phyloP scores from a whole-genome alignment of 2,797 vertebrate species.

The Rhodeus uyekii region DNA sequence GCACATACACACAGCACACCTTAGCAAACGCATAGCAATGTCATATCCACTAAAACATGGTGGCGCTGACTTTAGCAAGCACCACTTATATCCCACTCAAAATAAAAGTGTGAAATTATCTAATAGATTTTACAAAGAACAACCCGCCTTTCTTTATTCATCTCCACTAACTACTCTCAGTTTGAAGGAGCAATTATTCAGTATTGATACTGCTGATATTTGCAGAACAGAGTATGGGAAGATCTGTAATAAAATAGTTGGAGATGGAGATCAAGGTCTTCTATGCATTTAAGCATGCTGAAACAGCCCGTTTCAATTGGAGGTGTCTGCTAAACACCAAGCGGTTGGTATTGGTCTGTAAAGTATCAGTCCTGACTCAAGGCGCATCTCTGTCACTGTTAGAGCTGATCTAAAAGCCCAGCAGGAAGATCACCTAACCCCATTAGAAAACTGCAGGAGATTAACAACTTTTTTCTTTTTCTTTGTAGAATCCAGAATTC shows the following conservation, averaged over 20 bases:
- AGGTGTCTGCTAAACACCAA: slow-evolving; percentile 25
- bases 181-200: slow-evolving; percentile 44
- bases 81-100: neutral
- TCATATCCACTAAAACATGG: no score
- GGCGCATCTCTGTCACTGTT: slow-evolving; percentile 15
- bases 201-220: slow-evolving; percentile 20
- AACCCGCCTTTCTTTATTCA: slow-evolving; percentile 26
- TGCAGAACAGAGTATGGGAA: slow-evolving; percentile 1
- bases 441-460: slow-evolving; percentile 43
- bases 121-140: slow-evolving; percentile 37
- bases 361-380: slow-evolving; percentile 37
- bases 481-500: slow-evolving; percentile 26
- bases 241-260: slow-evolving; percentile 25
- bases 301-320: slow-evolving; percentile 19
- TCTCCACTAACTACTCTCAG: slow-evolving; percentile 40
- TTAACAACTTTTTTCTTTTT: slow-evolving; percentile 34
- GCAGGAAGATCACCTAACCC: slow-evolving; percentile 49
- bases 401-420: slow-evolving; percentile 50
- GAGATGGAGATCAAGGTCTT: slow-evolving; percentile 25
- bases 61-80: neutral
- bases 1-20: no score
- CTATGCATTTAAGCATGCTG: slow-evolving; percentile 21
- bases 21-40: no score
- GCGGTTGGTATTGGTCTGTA: slow-evolving; percentile 32
- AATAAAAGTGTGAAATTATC: neutral